These are phyloP conservation scores for Calliscelio sp. DNA, from an alignment of 2,888 invertebrate genomes.

Conservation along the genomic window DNA sequence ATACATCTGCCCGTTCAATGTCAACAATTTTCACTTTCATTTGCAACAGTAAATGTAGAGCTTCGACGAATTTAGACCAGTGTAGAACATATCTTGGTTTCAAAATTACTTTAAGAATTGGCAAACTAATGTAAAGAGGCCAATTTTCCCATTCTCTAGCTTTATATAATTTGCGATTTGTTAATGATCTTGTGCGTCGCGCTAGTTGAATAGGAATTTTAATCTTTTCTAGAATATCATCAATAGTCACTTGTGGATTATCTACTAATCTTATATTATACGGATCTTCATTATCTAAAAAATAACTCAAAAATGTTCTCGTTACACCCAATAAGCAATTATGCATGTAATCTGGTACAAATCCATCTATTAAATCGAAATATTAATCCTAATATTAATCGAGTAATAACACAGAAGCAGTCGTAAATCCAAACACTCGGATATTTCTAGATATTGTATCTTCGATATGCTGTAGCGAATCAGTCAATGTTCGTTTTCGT, in stretches of 20 bases:
- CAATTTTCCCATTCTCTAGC: slow-evolving; percentile 4
- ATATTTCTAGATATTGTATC: too few relatives aligned
- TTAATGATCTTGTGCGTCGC: not conserved
- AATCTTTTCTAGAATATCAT: not conserved
- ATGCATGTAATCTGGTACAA: not conserved
- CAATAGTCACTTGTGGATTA: not conserved
- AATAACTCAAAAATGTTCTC: not conserved
- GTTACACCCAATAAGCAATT: not conserved
- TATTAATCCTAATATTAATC: not conserved
- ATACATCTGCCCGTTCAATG: too few relatives aligned
- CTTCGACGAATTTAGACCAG: too few relatives aligned
- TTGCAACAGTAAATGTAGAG: too few relatives aligned
- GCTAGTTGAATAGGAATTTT: not conserved
- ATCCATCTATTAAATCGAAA: slow-evolving; percentile 3
- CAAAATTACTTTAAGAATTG: not conserved
- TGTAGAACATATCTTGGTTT: too few relatives aligned
- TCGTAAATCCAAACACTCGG: too few relatives aligned
- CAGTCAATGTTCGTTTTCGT: too few relatives aligned
- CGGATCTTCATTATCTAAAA: not conserved
- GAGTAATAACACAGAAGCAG: not conserved
- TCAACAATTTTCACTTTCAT: not conserved
- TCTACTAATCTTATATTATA: not conserved
- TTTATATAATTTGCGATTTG: not conserved
- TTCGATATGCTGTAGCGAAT: too few relatives aligned
- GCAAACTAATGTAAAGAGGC: not conserved